A percentile compares a stretch with the other conserved stretches of the same genome.
Conservation (phyloP, 2,888 invertebrate genomes). For the Drosophila tripunctata region DNA sequence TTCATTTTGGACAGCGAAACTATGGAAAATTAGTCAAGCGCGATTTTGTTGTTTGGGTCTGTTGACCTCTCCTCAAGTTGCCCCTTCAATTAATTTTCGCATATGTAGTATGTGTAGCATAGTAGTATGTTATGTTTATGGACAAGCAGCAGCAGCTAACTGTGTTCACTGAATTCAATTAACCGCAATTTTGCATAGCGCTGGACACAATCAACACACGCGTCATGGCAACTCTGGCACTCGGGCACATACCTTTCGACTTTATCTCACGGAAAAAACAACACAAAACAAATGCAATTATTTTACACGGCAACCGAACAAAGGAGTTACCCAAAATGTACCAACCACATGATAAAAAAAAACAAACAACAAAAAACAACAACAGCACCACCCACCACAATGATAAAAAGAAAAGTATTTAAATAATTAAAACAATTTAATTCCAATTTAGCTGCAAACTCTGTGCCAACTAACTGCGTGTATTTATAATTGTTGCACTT, state of each 20-base stretch:
- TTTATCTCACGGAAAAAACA: slow-evolving; percentile 44
- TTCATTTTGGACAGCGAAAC: slow-evolving; percentile 22
- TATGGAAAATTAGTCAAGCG: slow-evolving; percentile 74
- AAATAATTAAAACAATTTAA: slow-evolving; percentile 60
- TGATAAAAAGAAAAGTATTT: slow-evolving; percentile 30
- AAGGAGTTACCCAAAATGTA: slow-evolving; percentile 9
- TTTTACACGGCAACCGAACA: slow-evolving; percentile 35
- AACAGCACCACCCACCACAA: too few relatives aligned
- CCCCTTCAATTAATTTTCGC: slow-evolving; percentile 73
- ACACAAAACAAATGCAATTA: slow-evolving; percentile 70
- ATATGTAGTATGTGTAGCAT: too few relatives aligned
- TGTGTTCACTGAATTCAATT: slow-evolving; percentile 78
- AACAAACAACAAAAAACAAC: slow-evolving; percentile 3
- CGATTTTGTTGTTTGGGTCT: slow-evolving; percentile 43
- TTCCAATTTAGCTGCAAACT: slow-evolving; percentile 5
- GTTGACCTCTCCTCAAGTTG: slow-evolving; percentile 29
- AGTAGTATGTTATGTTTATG: too few relatives aligned
- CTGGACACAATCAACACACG: slow-evolving; percentile 22
- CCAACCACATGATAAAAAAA: not conserved
- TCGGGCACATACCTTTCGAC: slow-evolving; percentile 31
- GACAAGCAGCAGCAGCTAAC: slow-evolving; percentile 35
- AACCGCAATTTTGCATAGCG: slow-evolving; percentile 73
- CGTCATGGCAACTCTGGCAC: slow-evolving; percentile 28
- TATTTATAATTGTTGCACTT: slow-evolving; percentile 27
- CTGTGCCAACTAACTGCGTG: slow-evolving; percentile 14